phyloP scores from a whole-genome alignment of 2,797 vertebrate species.

The Hyperoplus lanceolatus region DNA sequence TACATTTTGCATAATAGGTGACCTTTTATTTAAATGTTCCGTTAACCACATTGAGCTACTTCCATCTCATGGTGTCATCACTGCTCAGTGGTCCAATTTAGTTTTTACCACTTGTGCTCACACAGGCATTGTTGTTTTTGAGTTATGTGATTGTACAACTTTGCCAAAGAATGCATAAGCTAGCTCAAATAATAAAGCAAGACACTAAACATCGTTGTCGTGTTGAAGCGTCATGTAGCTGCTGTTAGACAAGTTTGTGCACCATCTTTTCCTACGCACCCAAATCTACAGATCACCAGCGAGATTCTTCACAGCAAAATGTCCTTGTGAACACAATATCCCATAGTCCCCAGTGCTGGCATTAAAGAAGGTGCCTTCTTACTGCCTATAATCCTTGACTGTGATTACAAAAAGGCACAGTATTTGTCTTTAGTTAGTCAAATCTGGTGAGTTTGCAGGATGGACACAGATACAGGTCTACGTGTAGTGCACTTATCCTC shows the following conservation, averaged over 20 bases:
- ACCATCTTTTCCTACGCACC: constrained; percentile 33
- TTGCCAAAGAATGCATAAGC: constrained; percentile 76
- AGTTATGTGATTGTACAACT: constrained; percentile 72
- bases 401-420: constrained; percentile 14
- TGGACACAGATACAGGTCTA: constrained; percentile 52
- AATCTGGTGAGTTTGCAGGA: constrained; percentile 63
- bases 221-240: constrained; percentile 36
- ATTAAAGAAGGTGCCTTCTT: constrained; percentile 71
- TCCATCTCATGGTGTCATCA: constrained; percentile 26
- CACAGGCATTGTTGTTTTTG: constrained; percentile 71
- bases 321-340: constrained; percentile 56
- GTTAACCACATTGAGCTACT: constrained; percentile 7
- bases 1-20: too few species aligned
- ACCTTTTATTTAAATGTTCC: not conserved
- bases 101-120: constrained; percentile 40
- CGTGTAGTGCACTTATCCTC: constrained; percentile 77
- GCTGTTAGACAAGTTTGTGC: constrained; percentile 40
- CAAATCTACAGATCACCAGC: constrained; percentile 73
- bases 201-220: constrained; percentile 7
- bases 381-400: constrained; percentile 51
- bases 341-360: constrained; percentile 45
- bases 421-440: constrained; percentile 35
- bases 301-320: constrained; percentile 58
- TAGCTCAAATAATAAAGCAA: constrained; percentile 42
- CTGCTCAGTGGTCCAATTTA: constrained; percentile 11